Evolutionary conservation across 2,888 invertebrate genomes (phyloP).

Genomic region (Anticlea derivata): DNA sequence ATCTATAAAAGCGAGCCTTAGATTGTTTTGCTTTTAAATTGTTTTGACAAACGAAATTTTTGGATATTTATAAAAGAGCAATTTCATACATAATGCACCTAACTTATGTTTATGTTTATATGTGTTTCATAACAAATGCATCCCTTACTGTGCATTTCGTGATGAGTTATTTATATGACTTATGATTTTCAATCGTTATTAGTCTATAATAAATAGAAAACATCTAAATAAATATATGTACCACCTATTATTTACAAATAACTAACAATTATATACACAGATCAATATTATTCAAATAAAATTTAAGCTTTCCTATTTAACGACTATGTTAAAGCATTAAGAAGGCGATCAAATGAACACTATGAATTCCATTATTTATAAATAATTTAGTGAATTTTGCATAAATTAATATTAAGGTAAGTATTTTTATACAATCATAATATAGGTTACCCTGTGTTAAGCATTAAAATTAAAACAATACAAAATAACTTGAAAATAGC

Average conservation of each 20-base stretch:
- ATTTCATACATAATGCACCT: too few species aligned
- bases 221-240: slow-evolving; percentile 67
- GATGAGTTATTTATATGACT: slow-evolving; percentile 42
- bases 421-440: slow-evolving; percentile 21
- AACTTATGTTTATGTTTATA: slow-evolving; percentile 51
- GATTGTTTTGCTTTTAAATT: too few species aligned
- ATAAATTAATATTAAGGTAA: slow-evolving; percentile 13
- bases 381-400: slow-evolving; percentile 24
- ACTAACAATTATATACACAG: slow-evolving; percentile 80
- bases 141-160: slow-evolving; percentile 38
- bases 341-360: slow-evolving; percentile 79
- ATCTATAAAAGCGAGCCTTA: too few species aligned
- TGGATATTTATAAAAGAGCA: too few species aligned
- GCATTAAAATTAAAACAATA: slow-evolving; percentile 21
- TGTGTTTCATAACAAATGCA: slow-evolving; percentile 57
- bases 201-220: slow-evolving; percentile 55
- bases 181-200: slow-evolving; percentile 49
- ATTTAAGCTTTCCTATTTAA: slow-evolving; percentile 62
- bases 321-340: slow-evolving; percentile 79
- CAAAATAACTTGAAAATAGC: too few species aligned
- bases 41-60: too few species aligned
- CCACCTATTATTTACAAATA: slow-evolving; percentile 74
- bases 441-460: slow-evolving; percentile 29
- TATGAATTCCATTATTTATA: slow-evolving; percentile 40
- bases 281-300: slow-evolving; percentile 68